phyloP scores from a whole-genome alignment of 1,140 invertebrate species.

The Mercenaria mercenaria region DNA sequence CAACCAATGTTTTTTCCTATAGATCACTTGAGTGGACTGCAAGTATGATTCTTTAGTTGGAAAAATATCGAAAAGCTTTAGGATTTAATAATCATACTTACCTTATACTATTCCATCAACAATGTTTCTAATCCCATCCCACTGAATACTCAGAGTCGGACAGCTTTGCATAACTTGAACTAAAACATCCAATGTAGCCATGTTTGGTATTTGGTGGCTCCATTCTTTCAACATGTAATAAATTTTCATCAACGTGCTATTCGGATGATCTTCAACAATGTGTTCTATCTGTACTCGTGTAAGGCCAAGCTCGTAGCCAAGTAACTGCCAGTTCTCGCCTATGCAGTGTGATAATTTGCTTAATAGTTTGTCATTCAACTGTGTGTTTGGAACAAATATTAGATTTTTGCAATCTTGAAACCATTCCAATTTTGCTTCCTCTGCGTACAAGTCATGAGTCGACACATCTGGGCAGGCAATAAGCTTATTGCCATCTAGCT shows the following conservation, averaged over 20 bases:
- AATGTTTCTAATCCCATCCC: not conserved
- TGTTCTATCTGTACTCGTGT: not conserved
- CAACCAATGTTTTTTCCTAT: too few relatives aligned
- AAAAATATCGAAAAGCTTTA: too few relatives aligned
- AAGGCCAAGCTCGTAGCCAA: not conserved
- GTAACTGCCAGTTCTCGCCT: not conserved
- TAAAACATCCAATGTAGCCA: not conserved
- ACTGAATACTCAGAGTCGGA: not conserved
- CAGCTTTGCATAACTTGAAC: not conserved
- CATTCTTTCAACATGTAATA: not conserved
- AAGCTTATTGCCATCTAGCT: not conserved
- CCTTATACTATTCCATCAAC: too few relatives aligned
- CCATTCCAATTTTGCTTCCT: not conserved
- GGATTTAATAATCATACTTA: too few relatives aligned
- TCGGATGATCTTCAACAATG: not conserved
- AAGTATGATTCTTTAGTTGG: too few relatives aligned
- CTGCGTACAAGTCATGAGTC: not conserved
- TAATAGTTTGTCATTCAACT: not conserved
- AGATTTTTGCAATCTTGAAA: not conserved
- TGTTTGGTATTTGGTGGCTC: not conserved
- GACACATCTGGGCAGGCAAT: not conserved
- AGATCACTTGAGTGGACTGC: too few relatives aligned
- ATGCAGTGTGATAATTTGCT: not conserved
- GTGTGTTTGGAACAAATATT: not conserved
- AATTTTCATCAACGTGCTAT: not conserved